phyloP scores from a whole-genome alignment of 2,888 invertebrate genomes.

The Calliopum simillimum region DNA sequence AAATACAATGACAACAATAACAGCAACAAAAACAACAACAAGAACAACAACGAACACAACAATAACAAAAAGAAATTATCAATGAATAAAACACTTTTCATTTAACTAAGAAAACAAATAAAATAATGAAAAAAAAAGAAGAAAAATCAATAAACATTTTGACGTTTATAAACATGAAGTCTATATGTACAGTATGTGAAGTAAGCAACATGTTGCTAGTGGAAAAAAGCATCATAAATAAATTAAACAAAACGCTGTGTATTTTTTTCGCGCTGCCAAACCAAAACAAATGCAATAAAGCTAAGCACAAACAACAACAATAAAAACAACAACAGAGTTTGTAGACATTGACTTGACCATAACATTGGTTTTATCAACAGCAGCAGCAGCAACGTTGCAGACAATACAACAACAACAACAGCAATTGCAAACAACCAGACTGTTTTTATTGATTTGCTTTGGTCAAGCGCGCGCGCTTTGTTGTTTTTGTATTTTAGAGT shows the following conservation, averaged over 20 bases:
- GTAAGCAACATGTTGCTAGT: conserved; percentile 8
- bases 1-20: conserved; percentile 26
- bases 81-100: conserved; percentile 8
- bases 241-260: not conserved
- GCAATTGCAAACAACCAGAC: conserved; percentile 25
- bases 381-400: not conserved
- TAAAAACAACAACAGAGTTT: not conserved
- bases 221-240: not conserved
- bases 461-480: conserved; percentile 44
- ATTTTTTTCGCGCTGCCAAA: conserved; percentile 12
- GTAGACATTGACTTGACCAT: conserved; percentile 1
- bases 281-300: conserved; percentile 5
- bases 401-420: conserved; percentile 19
- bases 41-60: conserved; percentile 5
- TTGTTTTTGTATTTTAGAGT: conserved; percentile 11
- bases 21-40: conserved; percentile 30
- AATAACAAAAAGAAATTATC: conserved; percentile 31
- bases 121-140: not conserved
- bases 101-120: not conserved
- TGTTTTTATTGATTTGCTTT: conserved; percentile 56
- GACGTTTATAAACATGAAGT: conserved; percentile 31
- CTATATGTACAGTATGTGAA: conserved; percentile 27
- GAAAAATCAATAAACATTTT: conserved; percentile 36
- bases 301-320: not conserved
- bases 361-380: not conserved